A percentile compares a stretch with the other conserved stretches of the same genome.
phyloP scores from a whole-genome alignment of 92 coral and sea anemone genomes.

The Zoanthus sansibaricus region DNA sequence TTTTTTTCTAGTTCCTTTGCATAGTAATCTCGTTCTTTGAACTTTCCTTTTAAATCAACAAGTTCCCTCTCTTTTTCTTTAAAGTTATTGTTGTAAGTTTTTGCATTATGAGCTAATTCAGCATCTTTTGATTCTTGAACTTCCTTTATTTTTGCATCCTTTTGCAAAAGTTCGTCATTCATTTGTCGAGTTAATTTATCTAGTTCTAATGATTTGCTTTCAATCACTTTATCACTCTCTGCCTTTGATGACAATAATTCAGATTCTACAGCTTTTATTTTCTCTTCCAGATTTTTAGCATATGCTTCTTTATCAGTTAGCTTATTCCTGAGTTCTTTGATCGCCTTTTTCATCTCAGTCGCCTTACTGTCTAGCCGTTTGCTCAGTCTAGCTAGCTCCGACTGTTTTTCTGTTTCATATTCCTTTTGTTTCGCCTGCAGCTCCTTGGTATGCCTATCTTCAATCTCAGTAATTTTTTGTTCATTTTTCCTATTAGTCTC shows the following conservation, averaged over 20 bases:
- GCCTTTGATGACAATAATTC: conserved; percentile 63
- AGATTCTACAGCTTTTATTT: conserved; percentile 66
- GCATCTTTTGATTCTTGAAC: conserved; percentile 58
- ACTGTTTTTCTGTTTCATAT: conserved; percentile 84
- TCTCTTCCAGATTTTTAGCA: conserved; percentile 78
- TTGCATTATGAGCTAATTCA: conserved; percentile 67
- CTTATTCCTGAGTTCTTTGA: conserved; percentile 90
- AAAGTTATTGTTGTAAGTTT: conserved; percentile 67
- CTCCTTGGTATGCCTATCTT: conserved; percentile 74
- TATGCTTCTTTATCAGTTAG: conserved; percentile 87
- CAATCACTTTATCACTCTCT: conserved; percentile 64
- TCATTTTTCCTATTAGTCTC: conserved; percentile 77
- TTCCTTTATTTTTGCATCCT: conserved; percentile 62
- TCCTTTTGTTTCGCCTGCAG: conserved; percentile 77
- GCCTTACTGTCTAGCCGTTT: conserved; percentile 93
- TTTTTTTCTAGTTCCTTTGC: conserved; percentile 89
- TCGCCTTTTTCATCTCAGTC: conserved; percentile 94
- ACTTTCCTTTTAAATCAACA: conserved; percentile 83
- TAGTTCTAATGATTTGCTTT: conserved; percentile 64
- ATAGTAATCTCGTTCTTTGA: conserved; percentile 88
- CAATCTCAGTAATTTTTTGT: conserved; percentile 75
- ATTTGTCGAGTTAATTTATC: conserved; percentile 61
- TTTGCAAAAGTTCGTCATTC: conserved; percentile 65
- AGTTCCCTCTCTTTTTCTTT: conserved; percentile 86
- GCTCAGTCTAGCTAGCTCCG: conserved; percentile 89